Evolutionary conservation across 2,113 vertebrate species (phyloP).

Genomic region (Poicephalus meyeri): DNA sequence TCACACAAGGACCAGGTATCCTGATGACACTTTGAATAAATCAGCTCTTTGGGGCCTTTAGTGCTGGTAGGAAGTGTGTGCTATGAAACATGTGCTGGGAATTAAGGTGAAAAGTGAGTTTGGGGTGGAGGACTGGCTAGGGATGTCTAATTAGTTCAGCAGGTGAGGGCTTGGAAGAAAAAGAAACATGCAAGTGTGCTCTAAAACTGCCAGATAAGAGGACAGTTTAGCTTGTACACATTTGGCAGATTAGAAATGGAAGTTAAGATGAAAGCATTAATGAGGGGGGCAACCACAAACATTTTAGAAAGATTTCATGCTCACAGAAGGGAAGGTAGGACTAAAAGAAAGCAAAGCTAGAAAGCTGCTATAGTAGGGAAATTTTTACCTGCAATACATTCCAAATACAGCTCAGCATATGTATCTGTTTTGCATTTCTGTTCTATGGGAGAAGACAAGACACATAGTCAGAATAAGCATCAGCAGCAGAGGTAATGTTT

Average conservation of each 20-base stretch:
- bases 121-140: not conserved
- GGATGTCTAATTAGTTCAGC: not conserved
- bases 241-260: not conserved
- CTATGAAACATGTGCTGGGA: not conserved
- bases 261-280: not conserved
- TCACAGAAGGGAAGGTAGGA: not conserved
- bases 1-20: not conserved
- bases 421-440: not conserved
- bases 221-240: not conserved
- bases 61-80: not conserved
- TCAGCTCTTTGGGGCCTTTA: not conserved
- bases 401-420: not conserved
- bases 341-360: not conserved
- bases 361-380: not conserved
- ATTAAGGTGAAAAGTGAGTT: not conserved
- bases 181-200: not conserved
- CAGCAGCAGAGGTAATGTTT: not conserved
- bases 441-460: not conserved
- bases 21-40: not conserved
- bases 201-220: not conserved
- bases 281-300: not conserved
- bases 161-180: not conserved
- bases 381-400: not conserved
- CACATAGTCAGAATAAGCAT: not conserved
- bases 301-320: not conserved